Conservation (phyloP, 2,113 vertebrate genomes). For the Cyprinodon variegatus region DNA sequence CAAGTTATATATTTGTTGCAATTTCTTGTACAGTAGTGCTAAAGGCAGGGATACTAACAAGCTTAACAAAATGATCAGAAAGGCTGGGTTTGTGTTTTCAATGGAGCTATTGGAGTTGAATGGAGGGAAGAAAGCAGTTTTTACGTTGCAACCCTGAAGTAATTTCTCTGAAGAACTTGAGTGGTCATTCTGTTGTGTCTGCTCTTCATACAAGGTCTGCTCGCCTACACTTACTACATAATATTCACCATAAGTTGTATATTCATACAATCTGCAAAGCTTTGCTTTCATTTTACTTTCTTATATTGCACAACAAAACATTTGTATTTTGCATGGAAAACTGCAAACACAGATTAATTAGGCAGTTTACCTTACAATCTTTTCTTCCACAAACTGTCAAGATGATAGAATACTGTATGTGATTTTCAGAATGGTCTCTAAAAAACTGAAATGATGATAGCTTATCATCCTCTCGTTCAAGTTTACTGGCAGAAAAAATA, state of each 20-base stretch:
- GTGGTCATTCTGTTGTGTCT: too few relatives aligned
- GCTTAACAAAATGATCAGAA: conserved; percentile 7
- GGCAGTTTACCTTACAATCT: not conserved
- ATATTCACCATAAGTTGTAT: not conserved
- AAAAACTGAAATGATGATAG: not conserved
- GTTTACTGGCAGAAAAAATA: conserved; percentile 11
- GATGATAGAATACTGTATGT: not conserved
- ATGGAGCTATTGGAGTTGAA: not conserved
- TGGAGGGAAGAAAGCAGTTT: not conserved
- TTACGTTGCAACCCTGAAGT: not conserved
- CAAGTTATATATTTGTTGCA: not conserved
- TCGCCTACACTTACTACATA: not conserved
- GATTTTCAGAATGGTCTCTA: not conserved
- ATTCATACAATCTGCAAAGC: not conserved
- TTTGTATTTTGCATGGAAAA: not conserved
- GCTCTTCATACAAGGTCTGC: not conserved
- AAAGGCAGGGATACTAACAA: conserved; percentile 8
- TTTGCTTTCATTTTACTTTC: not conserved
- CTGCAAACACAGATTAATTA: not conserved
- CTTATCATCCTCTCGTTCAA: conserved; percentile 4
- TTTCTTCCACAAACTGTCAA: not conserved
- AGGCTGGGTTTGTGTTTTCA: not conserved
- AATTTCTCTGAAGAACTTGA: not conserved
- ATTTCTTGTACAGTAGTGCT: not conserved
- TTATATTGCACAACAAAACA: not conserved